Conservation (phyloP, 2,797 vertebrate genomes). For the Lophotriccus pileatus region DNA sequence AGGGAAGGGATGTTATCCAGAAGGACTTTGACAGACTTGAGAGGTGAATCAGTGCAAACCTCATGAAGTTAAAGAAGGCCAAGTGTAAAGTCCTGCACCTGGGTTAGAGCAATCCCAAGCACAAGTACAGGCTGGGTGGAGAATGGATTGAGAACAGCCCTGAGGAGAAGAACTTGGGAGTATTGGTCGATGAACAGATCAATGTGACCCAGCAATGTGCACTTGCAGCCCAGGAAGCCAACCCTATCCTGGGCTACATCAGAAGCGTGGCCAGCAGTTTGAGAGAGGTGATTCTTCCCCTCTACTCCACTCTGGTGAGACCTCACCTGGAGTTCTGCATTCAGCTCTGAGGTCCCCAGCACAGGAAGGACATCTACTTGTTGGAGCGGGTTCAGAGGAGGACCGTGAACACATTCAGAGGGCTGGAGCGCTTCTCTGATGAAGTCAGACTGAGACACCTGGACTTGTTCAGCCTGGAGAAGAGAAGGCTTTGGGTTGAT, state of each 20-base stretch:
- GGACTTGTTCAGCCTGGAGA: not conserved
- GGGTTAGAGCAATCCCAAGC: not conserved
- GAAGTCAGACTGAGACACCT: not conserved
- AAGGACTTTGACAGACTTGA: not conserved
- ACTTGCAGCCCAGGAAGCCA: not conserved
- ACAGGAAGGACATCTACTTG: not conserved
- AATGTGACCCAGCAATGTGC: not conserved
- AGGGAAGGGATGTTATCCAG: not conserved
- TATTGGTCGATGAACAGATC: not conserved
- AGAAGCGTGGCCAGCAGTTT: not conserved
- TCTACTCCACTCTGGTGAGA: not conserved
- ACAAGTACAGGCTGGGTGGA: not conserved
- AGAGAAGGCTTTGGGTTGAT: rapidly evolving
- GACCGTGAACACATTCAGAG: not conserved
- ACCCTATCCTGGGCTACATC: not conserved
- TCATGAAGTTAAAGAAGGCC: not conserved
- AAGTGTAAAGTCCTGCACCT: not conserved
- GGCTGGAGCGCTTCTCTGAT: not conserved
- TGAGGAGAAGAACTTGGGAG: not conserved
- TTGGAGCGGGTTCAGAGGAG: not conserved
- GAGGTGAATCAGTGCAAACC: not conserved
- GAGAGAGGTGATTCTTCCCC: not conserved
- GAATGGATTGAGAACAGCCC: not conserved
- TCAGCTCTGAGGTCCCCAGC: not conserved
- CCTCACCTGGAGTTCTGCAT: not conserved